Evolutionary conservation across 2,113 vertebrate genomes (phyloP), one percentile per base, ranked within the genome.

Genomic region (Forbesichthys agassizii): DNA sequence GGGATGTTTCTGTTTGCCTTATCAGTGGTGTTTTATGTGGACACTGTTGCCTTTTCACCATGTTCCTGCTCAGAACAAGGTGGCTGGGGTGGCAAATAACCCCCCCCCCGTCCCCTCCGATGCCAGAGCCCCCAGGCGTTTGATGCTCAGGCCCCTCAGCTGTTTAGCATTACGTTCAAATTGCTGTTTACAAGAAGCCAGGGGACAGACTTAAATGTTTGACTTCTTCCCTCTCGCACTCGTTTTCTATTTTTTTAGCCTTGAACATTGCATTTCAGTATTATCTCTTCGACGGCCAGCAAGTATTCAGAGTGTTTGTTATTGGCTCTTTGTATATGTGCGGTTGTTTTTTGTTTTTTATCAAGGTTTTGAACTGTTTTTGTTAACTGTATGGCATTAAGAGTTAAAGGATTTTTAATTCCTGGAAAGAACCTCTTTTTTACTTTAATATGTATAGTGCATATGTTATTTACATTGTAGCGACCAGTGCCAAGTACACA

Each of bases 111-210:
- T 52, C 61, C 33, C 49, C 58, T 60, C 72, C 62, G 61, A 55
- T 49, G 46, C 52, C 12, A n/a, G 7, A 27, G 11, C 48, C 68
- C 67, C 36, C 56, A 49, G 62, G 75, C 71, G 48, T 88, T 86
- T 88, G 79, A 82, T 84, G 68, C 64, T 72, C 78, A 77, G 78
- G 62, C 64, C 69, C 73, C 77, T 89, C 91, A 93, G 88, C 86
- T 92, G 91, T 89, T 91, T 79, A 83, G 72, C 87, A 90, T 92
- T 90, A 91, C 74, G 77, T 84, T 85, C 65, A 87, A 88, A 91
- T 90, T 79, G 77, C 78, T 90, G 93, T 93, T 93, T 92, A 92
- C 90, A 91, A 91, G 88, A 90, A 86, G 80, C 79, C 76, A 78
- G 84, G 85, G 82, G 87, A 88, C 20, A 84, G 66, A 82, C 85